These are phyloP conservation scores for Acanthococcus lagerstroemiae DNA, from an alignment of 2,888 invertebrate species.

Conservation along the genomic window DNA sequence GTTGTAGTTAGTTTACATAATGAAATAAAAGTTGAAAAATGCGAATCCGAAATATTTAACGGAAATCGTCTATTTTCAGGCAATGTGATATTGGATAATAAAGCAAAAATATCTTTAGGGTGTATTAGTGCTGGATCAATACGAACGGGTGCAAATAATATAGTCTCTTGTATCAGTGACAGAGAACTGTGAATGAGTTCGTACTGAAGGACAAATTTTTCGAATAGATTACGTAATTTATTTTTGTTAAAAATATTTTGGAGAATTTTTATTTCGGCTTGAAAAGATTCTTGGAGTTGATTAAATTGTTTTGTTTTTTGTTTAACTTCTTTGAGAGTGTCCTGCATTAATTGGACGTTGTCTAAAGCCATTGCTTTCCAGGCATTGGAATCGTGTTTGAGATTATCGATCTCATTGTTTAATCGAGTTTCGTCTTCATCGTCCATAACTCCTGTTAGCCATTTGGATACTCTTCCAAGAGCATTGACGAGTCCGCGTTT, in stretches of 20 bases:
- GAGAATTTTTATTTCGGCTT: not conserved
- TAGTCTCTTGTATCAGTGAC: not conserved
- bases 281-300: not conserved
- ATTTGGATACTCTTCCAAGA: no score
- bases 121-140: not conserved
- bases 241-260: not conserved
- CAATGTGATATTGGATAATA: no score
- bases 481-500: no score
- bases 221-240: not conserved
- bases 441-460: no score
- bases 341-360: not conserved
- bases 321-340: not conserved
- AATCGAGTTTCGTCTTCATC: no score
- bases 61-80: no score
- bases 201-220: not conserved
- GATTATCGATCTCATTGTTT: not conserved
- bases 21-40: no score
- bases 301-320: not conserved
- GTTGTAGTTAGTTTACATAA: no score
- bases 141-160: not conserved
- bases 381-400: not conserved
- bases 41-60: no score
- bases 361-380: not conserved
- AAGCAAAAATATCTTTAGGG: no score
- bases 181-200: not conserved